These are phyloP conservation scores for Erebia epiphron DNA, from an alignment of 2,888 invertebrate species.

Conservation along the genomic window DNA sequence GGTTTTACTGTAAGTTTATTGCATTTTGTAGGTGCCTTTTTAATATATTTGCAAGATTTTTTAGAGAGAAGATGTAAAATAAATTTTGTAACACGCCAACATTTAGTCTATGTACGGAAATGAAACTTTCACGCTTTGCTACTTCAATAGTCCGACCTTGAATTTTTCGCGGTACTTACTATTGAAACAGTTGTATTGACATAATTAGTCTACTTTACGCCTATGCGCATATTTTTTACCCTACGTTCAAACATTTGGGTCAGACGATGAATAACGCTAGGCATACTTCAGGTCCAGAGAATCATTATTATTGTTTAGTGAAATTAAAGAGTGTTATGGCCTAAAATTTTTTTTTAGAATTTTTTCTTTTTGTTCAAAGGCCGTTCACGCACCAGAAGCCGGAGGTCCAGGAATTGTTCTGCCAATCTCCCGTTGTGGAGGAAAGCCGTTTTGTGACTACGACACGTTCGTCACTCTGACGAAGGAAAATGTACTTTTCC, in stretches of 20 bases:
- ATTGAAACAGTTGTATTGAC: background rate
- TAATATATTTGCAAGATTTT: background rate
- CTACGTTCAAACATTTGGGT: too few species aligned
- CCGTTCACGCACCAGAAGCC: conserved; percentile 71
- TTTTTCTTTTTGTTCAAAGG: conserved; percentile 52
- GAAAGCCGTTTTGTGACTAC: conserved; percentile 70
- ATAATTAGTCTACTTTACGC: background rate
- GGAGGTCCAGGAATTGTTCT: conserved; percentile 62
- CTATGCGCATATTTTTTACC: conserved; percentile 1
- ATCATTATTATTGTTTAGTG: too few species aligned
- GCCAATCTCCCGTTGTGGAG: conserved; percentile 73
- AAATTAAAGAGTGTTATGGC: too few species aligned
- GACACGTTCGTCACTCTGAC: conserved; percentile 71
- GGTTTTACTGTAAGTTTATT: conserved; percentile 70
- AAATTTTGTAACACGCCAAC: background rate
- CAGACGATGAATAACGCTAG: too few species aligned
- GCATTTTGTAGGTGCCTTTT: background rate
- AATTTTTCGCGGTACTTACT: conserved; percentile 6
- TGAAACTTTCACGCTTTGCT: conserved; percentile 9
- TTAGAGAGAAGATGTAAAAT: background rate
- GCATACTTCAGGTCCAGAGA: too few species aligned
- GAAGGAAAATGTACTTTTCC: conserved; percentile 53
- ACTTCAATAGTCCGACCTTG: conserved; percentile 13
- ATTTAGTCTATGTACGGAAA: conserved; percentile 7
- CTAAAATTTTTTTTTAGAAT: too few species aligned